Base-by-base conservation (phyloP, 53 echinoderm and acorn worm species). In the Glandiceps talaboti region DNA sequence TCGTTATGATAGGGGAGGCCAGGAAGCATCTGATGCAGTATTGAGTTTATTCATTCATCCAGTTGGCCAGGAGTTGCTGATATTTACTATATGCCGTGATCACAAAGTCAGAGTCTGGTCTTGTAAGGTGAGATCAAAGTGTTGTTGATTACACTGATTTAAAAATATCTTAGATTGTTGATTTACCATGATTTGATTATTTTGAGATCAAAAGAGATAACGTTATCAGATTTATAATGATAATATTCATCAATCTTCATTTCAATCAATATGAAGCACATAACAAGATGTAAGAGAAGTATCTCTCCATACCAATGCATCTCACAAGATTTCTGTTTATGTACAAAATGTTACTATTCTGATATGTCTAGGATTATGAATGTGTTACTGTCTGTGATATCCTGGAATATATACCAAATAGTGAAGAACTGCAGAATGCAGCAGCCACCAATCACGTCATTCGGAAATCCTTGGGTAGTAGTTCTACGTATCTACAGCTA, bases 51-150 rank as follows among this genome's bases (percentile, higher is more conserved):
- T 88, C 27, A 82, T 96, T 27, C 90, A 85, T 74, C 92, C 90
- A 30, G 77, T 97, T 30, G 91, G 85, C 29, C 93, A 87, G 75
- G 88, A 89, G 30, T 77, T 88, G 30, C 78, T 91, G 26, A 87
- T 91, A 30, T 91, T 91, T 80, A 85, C 88, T 75, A 87, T 90
- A 12, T 93, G 93, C 75, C 85, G 91, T 73, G 97, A 97, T 78
- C 97, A 97, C 74, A 89, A 87, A 25, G 80, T 97, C 1, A 75
- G 91, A 25, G 88, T 91, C 33, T 97, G 97, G 97, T 91, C 93
- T 0, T 96, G 93, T 75, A 88, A 90, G 88, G 95, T 94, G 86
- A 32, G 81, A 29, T n/a, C n/a, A n/a, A n/a, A n/a, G n/a, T n/a
- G n/a, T n/a, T n/a, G n/a, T n/a, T n/a, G n/a, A n/a, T n/a, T n/a